Conservation (phyloP, 2,113 vertebrate genomes). For the Hiodon alosoides region DNA sequence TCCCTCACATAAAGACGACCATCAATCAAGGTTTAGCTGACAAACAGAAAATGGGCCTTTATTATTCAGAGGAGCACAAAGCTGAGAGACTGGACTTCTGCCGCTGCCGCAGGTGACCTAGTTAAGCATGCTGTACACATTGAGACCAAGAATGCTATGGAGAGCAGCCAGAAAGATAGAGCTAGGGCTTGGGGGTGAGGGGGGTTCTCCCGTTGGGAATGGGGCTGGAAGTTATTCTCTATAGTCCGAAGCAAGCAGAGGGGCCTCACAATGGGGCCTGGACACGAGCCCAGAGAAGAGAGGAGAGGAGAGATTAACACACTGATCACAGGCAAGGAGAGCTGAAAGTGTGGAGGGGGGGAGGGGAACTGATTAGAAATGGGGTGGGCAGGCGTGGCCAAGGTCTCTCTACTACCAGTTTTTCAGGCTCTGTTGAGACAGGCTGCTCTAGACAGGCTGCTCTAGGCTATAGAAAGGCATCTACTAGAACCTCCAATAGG, state of each 20-base stretch:
- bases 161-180: neutral
- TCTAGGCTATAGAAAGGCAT: conserved; percentile 2
- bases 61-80: conserved; percentile 5
- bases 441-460: neutral
- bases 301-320: conserved; percentile 23
- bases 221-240: conserved; percentile 8
- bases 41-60: neutral
- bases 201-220: neutral
- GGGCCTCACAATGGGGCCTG: conserved; percentile 13
- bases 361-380: neutral
- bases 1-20: neutral
- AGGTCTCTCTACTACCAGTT: neutral
- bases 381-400: neutral
- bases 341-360: neutral
- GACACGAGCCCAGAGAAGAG: conserved; percentile 11
- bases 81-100: neutral
- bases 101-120: conserved; percentile 18
- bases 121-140: conserved; percentile 25
- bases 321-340: conserved; percentile 23
- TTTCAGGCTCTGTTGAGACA: neutral
- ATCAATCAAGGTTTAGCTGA: conserved; percentile 4
- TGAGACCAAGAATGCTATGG: conserved; percentile 1
- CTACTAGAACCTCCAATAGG: neutral
- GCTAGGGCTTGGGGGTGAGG: neutral
- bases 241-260: neutral